Evolutionary conservation across 1,140 invertebrate species (phyloP).

Genomic region (Drosophila parabipectinata): DNA sequence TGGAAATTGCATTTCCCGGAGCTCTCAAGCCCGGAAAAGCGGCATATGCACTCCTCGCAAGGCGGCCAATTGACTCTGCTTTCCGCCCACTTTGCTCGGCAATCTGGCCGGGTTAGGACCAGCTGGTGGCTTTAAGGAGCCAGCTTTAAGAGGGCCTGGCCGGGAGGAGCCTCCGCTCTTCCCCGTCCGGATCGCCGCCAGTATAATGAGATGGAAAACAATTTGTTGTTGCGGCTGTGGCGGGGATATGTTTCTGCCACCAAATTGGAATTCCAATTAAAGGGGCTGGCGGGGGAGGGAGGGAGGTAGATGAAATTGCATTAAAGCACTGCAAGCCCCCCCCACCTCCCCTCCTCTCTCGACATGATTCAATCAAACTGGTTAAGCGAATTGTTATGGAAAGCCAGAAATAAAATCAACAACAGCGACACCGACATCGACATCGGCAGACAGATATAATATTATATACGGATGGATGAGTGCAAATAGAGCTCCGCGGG

Average conservation of each 20-base stretch:
- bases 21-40: background rate
- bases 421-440: constrained; percentile 6
- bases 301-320: constrained; percentile 22
- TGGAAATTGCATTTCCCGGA: constrained; percentile 49
- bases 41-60: constrained; percentile 60
- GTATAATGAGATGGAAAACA: constrained; percentile 41
- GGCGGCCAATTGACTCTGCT: constrained; percentile 68
- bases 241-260: background rate
- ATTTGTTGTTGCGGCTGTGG: constrained; percentile 19
- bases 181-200: background rate
- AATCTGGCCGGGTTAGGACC: constrained; percentile 30
- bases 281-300: constrained; percentile 2
- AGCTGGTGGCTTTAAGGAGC: background rate
- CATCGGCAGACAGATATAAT: constrained; percentile 7
- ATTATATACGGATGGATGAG: constrained; percentile 6
- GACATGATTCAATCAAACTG: constrained; percentile 57
- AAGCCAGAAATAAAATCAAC: constrained; percentile 6
- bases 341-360: constrained; percentile 9
- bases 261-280: constrained; percentile 43
- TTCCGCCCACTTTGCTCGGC: constrained; percentile 62
- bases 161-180: too few relatives aligned
- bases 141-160: background rate
- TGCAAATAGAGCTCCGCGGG: background rate
- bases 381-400: constrained; percentile 45
- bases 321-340: constrained; percentile 18